Evolutionary conservation across 2,113 vertebrate species (phyloP), one percentile per base, ranked within the genome.

Genomic region (Bos javanicus): DNA sequence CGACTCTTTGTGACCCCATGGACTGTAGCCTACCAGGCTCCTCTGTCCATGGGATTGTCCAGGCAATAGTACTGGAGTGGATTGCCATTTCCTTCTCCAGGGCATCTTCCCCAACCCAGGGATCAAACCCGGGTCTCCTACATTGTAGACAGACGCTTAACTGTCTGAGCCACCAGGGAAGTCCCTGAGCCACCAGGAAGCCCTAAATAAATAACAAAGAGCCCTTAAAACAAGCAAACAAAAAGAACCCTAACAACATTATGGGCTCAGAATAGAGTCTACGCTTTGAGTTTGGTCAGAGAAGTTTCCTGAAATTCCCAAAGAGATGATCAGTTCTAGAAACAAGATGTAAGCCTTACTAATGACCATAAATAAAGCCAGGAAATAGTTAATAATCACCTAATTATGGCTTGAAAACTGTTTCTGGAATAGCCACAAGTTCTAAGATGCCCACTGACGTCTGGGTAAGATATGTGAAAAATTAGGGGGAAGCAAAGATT

Each of bases 341-440:
- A 91, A 95, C 9, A 96, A 87, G 15, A 93, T 50, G 30, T 5
- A 96, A 93, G 30, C 23, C 13, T 54, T 57, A 89, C 33, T 64
- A 93, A 88, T 54, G 21, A 94, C 26, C 48, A 60, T 43, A 78
- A 33, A 52, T 90, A 90, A 96, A 93, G 5, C 48, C 52, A 93
- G 43, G 36, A 87, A 89, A 50, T 91, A 71, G 48, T 39, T 80
- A 56, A 71, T 43, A 90, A 62, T 48, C 26, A 92, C 30, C 15
- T 90, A 76, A 80, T 56, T 50, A 5, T 39, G 11, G 43, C 85
- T 95, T 71, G 4, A 57, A 97, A 83, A 56, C 43, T 87, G 28
- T 80, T 83, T 86, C 74, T 90, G 19, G 74, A 71, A 74, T 92
- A 59, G 33, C 62, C 59, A 90, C 33, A 74, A 74, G 94, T 85